A percentile compares a stretch with the other conserved stretches of the same genome.
phyloP scores from a whole-genome alignment of 1,140 invertebrate genomes.

The Gyrodactylus bullatarudis region DNA sequence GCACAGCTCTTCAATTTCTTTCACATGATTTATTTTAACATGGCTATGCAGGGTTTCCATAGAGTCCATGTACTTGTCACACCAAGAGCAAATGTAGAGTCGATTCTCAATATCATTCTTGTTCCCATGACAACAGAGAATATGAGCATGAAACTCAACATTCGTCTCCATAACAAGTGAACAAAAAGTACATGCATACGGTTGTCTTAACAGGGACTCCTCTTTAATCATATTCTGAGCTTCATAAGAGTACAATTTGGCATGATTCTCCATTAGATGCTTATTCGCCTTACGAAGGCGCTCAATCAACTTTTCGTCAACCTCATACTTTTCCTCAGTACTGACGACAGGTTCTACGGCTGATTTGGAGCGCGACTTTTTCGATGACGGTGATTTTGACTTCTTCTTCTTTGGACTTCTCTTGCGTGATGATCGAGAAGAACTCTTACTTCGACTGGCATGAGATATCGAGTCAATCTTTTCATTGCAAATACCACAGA shows the following conservation, averaged over 20 bases:
- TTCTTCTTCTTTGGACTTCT: neutral
- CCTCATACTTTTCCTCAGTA: neutral
- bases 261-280: neutral
- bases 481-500: neutral
- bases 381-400: neutral
- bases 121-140: neutral
- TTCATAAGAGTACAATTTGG: neutral
- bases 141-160: neutral
- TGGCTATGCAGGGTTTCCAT: neutral
- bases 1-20: neutral
- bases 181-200: neutral
- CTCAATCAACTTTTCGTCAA: neutral
- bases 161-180: neutral
- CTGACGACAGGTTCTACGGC: too few relatives aligned
- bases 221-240: neutral
- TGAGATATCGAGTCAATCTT: neutral
- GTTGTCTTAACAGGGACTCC: neutral
- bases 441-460: neutral
- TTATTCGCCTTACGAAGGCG: neutral
- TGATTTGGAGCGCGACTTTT: neutral
- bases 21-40: neutral
- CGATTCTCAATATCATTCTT: neutral
- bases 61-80: neutral
- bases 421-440: neutral
- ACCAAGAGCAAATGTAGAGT: neutral